phyloP scores from a whole-genome alignment of 2,797 vertebrate genomes.

The Lerista edwardsae region DNA sequence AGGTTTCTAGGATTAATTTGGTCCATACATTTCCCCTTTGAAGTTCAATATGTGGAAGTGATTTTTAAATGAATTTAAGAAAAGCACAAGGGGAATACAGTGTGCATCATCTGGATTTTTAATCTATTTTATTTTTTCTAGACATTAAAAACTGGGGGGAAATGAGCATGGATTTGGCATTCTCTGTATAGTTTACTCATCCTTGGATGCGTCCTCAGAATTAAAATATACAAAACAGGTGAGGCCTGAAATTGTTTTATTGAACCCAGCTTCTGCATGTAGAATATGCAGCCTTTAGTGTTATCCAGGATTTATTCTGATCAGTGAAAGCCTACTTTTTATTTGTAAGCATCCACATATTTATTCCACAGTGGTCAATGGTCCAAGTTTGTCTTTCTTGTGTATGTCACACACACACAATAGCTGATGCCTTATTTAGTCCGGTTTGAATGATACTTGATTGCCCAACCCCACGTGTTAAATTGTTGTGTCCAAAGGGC shows the following conservation, averaged over 20 bases:
- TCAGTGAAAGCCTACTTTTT: background rate
- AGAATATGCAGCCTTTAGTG: background rate
- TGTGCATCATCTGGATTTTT: conserved; percentile 9
- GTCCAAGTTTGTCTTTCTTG: background rate
- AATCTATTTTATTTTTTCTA: background rate
- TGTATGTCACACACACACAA: background rate
- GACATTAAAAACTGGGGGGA: background rate
- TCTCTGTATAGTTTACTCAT: conserved; percentile 4
- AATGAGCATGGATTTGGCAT: background rate
- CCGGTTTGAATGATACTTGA: too few species aligned
- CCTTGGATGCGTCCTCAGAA: background rate
- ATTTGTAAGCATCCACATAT: background rate
- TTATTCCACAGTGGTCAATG: background rate
- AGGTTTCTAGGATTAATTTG: conserved; percentile 18
- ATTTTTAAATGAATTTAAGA: conserved; percentile 1
- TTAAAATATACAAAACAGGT: conserved; percentile 20
- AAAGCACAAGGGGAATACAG: background rate
- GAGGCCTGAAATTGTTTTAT: background rate
- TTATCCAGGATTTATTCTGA: background rate
- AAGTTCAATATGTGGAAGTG: conserved; percentile 19
- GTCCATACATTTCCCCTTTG: background rate
- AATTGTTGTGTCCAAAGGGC: too few species aligned
- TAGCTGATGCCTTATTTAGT: background rate
- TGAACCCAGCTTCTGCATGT: background rate
- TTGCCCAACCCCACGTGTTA: too few species aligned